Evolutionary conservation across 1,140 invertebrate genomes (phyloP), one percentile per base, ranked within the genome.

Genomic region (Trichogramma pretiosum): DNA sequence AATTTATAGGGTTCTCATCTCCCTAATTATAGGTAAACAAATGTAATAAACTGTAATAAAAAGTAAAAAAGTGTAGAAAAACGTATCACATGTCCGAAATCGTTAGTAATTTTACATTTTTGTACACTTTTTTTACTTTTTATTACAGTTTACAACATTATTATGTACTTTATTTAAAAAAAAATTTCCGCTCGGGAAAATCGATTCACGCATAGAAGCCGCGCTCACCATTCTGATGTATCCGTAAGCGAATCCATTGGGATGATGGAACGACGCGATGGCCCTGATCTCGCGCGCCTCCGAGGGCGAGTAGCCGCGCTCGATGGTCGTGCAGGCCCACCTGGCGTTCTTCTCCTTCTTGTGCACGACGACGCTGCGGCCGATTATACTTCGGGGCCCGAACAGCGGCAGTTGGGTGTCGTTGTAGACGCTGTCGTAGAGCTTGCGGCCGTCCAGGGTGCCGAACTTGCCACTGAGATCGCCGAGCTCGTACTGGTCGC

Each of bases 401-500:
- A 89, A 93, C 13, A 97, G 65, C 1, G 87, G 84, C 33, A 96
- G 62, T 62, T 87, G 83, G 0, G 83, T 86, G 59, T 97, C 93
- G 53, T 88, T 90, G 59, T 82, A 89, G 28, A 68, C 65, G 10
- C 71, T 67, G 26, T 67, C 73, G 50, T 77, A 80, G 38, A 73
- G 74, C 7, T 70, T 78, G 17, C 75, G 60, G 19, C 77, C 77
- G 35, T 83, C 77, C 3, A 87, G 61, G 2, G 74, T 72, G 0
- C 91, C 93, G 66, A 89, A 92, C 73, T 96, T 97, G 14, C 85
- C 84, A 62, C 89, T 91, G 1, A 97, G 66, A 67, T 95, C 89
- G 0, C 93, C 93, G 56, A 93, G 78, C 72, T 89, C 83, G 61
- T 91, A 93, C 58, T 90, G 83, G 73, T 94, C 90, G 13, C 78